These are phyloP conservation scores for Cyclura pinguis DNA, from an alignment of 2,797 vertebrate species.

Conservation along the genomic window DNA sequence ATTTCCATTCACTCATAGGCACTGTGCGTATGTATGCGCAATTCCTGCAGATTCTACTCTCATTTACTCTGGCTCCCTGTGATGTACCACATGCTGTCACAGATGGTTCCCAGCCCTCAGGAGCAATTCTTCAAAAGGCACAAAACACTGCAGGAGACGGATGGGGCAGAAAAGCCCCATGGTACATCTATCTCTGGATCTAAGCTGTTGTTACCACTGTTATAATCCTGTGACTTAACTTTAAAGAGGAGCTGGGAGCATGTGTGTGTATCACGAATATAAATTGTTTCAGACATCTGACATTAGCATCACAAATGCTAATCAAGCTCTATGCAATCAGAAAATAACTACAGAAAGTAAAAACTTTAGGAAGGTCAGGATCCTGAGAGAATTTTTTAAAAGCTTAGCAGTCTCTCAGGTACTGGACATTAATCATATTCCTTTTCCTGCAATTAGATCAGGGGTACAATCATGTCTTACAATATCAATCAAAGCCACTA, in stretches of 20 bases:
- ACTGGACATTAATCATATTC: not conserved
- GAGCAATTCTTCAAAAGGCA: not conserved
- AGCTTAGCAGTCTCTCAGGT: slow-evolving; percentile 1
- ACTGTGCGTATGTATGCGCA: not conserved
- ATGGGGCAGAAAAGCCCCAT: not conserved
- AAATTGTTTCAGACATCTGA: not conserved
- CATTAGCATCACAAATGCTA: not conserved
- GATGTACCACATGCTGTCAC: not conserved
- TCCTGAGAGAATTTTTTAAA: slow-evolving; percentile 11
- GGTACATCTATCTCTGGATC: not conserved
- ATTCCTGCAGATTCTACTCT: not conserved
- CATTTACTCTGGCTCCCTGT: not conserved
- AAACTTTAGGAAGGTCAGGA: not conserved
- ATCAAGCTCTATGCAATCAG: not conserved
- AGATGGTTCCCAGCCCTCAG: not conserved
- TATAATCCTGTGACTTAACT: not conserved
- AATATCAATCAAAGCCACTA: not conserved
- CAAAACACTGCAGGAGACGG: not conserved
- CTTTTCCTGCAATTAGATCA: slow-evolving; percentile 11
- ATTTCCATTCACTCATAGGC: not conserved
- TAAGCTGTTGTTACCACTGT: not conserved
- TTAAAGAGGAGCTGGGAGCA: not conserved
- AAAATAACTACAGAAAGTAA: not conserved
- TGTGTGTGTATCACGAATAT: not conserved
- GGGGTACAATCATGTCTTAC: not conserved